phyloP scores from a whole-genome alignment of 2,888 invertebrate species.

The Candidula unifasciata region DNA sequence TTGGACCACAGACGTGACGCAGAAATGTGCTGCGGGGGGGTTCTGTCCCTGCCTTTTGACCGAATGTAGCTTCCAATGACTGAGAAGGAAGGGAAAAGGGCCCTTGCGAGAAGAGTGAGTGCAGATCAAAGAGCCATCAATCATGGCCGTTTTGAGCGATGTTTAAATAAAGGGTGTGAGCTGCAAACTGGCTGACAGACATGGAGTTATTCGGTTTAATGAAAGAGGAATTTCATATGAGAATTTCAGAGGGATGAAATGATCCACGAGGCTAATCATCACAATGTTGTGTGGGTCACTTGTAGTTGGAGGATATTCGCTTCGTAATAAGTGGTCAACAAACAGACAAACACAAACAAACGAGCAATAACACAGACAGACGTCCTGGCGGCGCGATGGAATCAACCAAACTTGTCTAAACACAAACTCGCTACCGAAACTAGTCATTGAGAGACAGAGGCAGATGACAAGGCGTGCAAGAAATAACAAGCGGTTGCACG shows the following conservation, averaged over 20 bases:
- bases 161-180: constrained; percentile 23
- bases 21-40: neutral
- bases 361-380: constrained; percentile 5
- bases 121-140: constrained; percentile 33
- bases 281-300: neutral
- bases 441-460: too few species aligned
- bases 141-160: neutral
- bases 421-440: too few species aligned
- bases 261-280: neutral
- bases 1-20: neutral
- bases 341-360: neutral
- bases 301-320: neutral
- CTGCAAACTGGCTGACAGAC: constrained; percentile 6
- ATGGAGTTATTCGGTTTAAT: constrained; percentile 11
- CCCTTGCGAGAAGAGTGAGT: neutral
- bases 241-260: neutral
- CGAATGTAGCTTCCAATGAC: neutral
- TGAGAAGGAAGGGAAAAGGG: neutral
- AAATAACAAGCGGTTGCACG: too few species aligned
- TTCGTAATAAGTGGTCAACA: neutral
- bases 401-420: too few species aligned
- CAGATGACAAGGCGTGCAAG: too few species aligned
- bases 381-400: neutral
- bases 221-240: neutral
- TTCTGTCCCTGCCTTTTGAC: neutral